Evolutionary conservation across 2,113 vertebrate species (phyloP), one percentile per base, ranked within the genome.

Genomic region (Limnothrissa miodon): DNA sequence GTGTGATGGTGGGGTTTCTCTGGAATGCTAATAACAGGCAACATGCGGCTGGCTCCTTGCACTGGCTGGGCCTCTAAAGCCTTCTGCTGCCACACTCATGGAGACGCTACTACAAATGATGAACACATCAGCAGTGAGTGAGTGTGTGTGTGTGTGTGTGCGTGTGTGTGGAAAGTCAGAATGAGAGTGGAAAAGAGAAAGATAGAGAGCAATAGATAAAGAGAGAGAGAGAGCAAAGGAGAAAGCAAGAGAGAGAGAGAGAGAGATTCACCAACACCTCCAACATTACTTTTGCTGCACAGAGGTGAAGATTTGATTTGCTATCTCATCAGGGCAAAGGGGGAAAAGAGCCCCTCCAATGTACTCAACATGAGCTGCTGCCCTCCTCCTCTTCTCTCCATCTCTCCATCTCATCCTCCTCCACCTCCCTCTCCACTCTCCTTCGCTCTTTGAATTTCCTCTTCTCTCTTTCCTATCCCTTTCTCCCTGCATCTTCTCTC

Each of bases 251-350:
- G 10, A 13, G 10, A 70, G 62, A 70, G 62, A 17, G 62, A 82
- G 51, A 70, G 11, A 45, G 44, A 83, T 21, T 21, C 21, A 45
- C 46, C 78, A 78, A 83, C 56, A 84, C 81, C 81, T 66, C 33
- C n/a, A 79, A 53, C 81, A 88, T 79, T 81, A 83, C 36, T 78
- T 44, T 79, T 25, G 39, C 59, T 79, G 39, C 84, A 51, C 78
- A 42, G 78, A 81, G 36, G 78, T 81, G 51, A 51, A 82, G 81
- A 79, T 81, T 62, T 70, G 51, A 81, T 85, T 83, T 85, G 59
- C 53, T 59, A 82, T 80, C 79, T 85, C 81, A 83, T 78, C 81
- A 82, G 74, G 78, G 19, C 42, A 70, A 23, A 81, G 45, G 45
- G 78, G 44, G 45, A 78, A 21, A 83, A 44, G 79, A 79, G 48